Evolutionary conservation across 2,113 vertebrate species (phyloP), one percentile per base, ranked within the genome.

Genomic region (Onychostruthus taczanowskii): DNA sequence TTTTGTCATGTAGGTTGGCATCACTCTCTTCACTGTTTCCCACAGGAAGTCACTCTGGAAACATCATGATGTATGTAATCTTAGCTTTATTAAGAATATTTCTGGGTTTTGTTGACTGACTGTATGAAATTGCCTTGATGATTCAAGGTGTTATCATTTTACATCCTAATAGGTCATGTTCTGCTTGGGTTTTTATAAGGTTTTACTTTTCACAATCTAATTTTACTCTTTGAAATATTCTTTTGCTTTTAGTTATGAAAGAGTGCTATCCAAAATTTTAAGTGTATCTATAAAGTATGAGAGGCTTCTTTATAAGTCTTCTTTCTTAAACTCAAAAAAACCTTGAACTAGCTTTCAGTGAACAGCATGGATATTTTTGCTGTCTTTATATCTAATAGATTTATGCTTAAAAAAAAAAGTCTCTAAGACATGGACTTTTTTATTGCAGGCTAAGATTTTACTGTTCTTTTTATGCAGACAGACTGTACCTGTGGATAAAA

Each of bases 21-120:
- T 99, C 87, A 99, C 98, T 33, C 97, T 99, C 93, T 99, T 99
- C 97, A 99, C 99, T 11, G 99, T 99, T 78, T 99, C 99, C 28
- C 99, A 99, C 84, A 99, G 99, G 95, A 99, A 99, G 95, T 99
- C 99, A 53, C 98, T 99, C 62, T 99, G 99, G 99, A 99, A 99
- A 64, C 99, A 99, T 87, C 99, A 99, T 75, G 97, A 98, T 96
- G 99, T 99, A 98, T 86, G 96, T 97, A 84, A 47, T 13, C 35
- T 67, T 80, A 69, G n/a, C 33, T 89, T 94, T 58, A 43, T 70
- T 69, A 43, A 69, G 53, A 31, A 10, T 83, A 33, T 56, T 37
- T 79, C 11, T 85, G 37, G 30, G 10, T 30, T 64, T 86, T 66
- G 13, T 59, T 67, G 26, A 46, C 58, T 75, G 47, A 31, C 33